Evolutionary conservation across 1,140 invertebrate genomes (phyloP), one percentile per base, ranked within the genome.

Genomic region (Piezodorus guildinii): DNA sequence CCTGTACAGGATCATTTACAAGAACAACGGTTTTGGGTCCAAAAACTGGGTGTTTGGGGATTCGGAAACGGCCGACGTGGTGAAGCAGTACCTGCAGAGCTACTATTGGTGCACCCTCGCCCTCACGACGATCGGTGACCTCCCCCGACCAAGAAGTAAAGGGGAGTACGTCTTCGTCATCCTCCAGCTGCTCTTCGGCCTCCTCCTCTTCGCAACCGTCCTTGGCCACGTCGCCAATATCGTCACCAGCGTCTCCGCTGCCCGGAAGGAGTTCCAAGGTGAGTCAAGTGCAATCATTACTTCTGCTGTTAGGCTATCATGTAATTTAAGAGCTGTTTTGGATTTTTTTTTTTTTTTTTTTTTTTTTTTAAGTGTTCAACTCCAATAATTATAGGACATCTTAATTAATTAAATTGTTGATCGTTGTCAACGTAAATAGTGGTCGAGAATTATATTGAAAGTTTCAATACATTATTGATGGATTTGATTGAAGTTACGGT

Each of bases 51-150:
- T 91, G 71, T 94, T 88, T 75, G 83, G 82, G 72, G 87, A 89
- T 71, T 84, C 85, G 54, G 85, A 90, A 72, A 85, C 84, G 68
- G 83, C 84, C 51, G 91, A 95, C 71, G 90, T 93, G 63, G 87
- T 94, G 68, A 91, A 93, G 76, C 88, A 93, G 72, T 98, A 98
- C 78, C 80, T 98, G 70, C 91, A 96, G 77, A 94, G 93, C 77
- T 95, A 96, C 76, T 98, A 98, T 77, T 97, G 94, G 94, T 97
- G 94, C 74, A 96, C 94, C 46, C 77, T 97, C 71, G 91, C 93
- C 51, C 80, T 98, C 59, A 96, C 94, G 17, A 96, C 92, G 44
- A 94, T 97, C 69, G 86, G 74, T 69, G 85, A 87, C 71, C 72
- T 87, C 67, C 85, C 85, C 3, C 76, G 88, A 72, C 88, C 89